A percentile compares a stretch with the other conserved stretches of the same genome.
phyloP scores from a whole-genome alignment of 2,113 vertebrate genomes.

The Diadophis punctatus region DNA sequence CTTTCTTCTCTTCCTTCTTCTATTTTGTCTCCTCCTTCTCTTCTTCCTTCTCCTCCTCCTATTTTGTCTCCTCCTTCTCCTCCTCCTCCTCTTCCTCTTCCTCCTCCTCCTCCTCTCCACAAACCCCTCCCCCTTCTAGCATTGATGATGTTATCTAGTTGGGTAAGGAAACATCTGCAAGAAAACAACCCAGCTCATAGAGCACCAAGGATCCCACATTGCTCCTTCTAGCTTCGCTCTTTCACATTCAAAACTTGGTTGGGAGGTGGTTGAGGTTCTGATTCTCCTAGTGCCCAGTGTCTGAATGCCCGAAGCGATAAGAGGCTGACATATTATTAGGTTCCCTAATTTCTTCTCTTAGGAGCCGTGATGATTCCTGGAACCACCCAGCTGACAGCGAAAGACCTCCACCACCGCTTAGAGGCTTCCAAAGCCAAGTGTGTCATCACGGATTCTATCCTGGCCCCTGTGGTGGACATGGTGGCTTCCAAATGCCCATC shows the following conservation, averaged over 20 bases:
- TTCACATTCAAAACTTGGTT: neutral
- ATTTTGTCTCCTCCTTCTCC: no score
- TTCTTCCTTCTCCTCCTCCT: no score
- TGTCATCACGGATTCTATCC: conserved; percentile 68
- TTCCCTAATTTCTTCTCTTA: conserved; percentile 26
- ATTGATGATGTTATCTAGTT: neutral
- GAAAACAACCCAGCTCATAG: no score
- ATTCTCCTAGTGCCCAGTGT: neutral
- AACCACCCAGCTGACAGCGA: conserved; percentile 75
- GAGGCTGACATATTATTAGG: neutral
- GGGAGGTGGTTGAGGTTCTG: no score
- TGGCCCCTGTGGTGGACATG: conserved; percentile 70
- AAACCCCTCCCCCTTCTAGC: no score
- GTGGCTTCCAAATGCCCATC: conserved; percentile 65
- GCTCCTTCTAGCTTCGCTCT: neutral
- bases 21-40: no score
- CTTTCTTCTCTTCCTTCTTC: no score
- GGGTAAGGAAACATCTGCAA: no score
- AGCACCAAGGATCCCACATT: no score
- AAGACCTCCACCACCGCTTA: conserved; percentile 74
- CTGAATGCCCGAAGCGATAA: neutral
- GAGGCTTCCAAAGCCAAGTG: conserved; percentile 73
- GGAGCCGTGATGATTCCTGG: conserved; percentile 74
- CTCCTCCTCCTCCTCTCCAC: no score
- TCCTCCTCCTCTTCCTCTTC: no score